Percentiles rank a stretch among this genome's conserved stretches.
Conservation (phyloP, 2,888 invertebrate species). For the Halocaridina rubra region DNA sequence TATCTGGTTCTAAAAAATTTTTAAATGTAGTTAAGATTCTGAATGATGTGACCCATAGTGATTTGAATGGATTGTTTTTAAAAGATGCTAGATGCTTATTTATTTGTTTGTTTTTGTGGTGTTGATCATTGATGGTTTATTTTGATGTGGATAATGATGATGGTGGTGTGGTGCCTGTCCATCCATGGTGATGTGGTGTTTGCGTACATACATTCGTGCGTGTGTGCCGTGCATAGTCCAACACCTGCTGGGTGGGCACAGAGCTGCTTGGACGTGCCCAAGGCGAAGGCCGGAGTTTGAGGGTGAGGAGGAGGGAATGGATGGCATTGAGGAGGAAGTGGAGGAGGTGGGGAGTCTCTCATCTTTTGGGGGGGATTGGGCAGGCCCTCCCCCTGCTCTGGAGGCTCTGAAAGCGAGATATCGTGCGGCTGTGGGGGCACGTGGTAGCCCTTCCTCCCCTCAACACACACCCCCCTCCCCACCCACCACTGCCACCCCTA, state of each 20-base stretch:
- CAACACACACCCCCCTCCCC: constrained; percentile 37
- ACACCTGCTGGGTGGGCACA: constrained; percentile 48
- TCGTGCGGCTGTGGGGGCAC: constrained; percentile 47
- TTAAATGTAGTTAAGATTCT: too few relatives aligned
- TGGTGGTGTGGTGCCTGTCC: constrained; percentile 6
- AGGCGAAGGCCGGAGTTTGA: constrained; percentile 44
- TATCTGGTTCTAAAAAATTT: too few relatives aligned
- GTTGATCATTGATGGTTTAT: constrained; percentile 47
- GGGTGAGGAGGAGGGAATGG: constrained; percentile 51
- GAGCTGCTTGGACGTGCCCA: constrained; percentile 37
- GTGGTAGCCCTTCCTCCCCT: constrained; percentile 40
- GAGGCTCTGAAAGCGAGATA: constrained; percentile 51
- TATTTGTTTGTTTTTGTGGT: too few relatives aligned
- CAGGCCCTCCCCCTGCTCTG: constrained; percentile 44
- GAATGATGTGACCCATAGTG: too few relatives aligned
- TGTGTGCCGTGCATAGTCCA: too few relatives aligned
- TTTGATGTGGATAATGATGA: constrained; percentile 14
- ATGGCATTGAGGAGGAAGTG: constrained; percentile 50
- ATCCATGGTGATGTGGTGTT: constrained; percentile 19
- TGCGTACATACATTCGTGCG: too few relatives aligned
- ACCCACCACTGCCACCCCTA: constrained; percentile 36
- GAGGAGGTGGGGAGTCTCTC: constrained; percentile 42
- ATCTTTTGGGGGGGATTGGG: constrained; percentile 37
- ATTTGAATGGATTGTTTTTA: too few relatives aligned
- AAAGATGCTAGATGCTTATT: too few relatives aligned